Evolutionary conservation across 1,140 invertebrate species (phyloP).

Genomic region (Rhyzopertha dominica): DNA sequence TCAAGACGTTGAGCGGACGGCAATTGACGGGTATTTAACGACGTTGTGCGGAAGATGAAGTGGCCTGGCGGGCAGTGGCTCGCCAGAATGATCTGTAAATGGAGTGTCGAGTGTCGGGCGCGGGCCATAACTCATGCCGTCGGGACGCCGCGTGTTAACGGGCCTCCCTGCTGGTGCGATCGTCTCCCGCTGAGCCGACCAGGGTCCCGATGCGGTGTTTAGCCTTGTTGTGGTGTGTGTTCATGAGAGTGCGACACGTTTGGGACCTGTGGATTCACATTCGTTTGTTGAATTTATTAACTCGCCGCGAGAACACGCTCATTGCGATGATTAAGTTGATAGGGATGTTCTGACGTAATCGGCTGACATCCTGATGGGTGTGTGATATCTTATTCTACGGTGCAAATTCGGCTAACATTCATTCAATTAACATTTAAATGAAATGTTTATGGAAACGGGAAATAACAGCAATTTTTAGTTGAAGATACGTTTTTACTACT

Average conservation of each 20-base stretch:
- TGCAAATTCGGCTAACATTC: no score
- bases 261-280: constrained; percentile 28
- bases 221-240: constrained; percentile 20
- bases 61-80: constrained; percentile 49
- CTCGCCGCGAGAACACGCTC: no score
- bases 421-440: no score
- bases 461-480: no score
- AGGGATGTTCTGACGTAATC: constrained; percentile 5
- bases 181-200: constrained; percentile 22
- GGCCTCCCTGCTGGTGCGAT: constrained; percentile 22
- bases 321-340: not conserved
- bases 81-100: constrained; percentile 57
- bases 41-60: constrained; percentile 51
- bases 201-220: constrained; percentile 29
- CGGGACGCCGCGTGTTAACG: constrained; percentile 36
- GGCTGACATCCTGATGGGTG: not conserved
- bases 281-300: no score
- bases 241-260: constrained; percentile 21
- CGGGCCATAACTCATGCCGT: constrained; percentile 44
- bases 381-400: no score
- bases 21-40: constrained; percentile 37
- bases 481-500: no score
- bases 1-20: constrained; percentile 36
- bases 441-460: no score
- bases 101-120: constrained; percentile 48